Conservation (phyloP, 2,888 invertebrate genomes). For the Steinernema carpocapsae region DNA sequence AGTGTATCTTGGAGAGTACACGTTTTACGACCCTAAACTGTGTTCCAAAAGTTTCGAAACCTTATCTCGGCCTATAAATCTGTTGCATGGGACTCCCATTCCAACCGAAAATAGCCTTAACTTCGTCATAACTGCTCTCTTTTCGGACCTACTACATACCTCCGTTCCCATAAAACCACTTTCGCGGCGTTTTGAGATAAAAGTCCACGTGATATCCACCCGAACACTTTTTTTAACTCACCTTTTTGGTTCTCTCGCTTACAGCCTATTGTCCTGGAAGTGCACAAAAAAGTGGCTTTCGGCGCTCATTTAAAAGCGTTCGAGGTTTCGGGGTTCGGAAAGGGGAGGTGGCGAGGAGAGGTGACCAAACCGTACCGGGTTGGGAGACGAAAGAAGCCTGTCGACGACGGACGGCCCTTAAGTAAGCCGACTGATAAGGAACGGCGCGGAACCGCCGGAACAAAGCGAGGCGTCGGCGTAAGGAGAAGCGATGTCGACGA, state of each 20-base stretch:
- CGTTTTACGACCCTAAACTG: too few species aligned
- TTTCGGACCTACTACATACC: too few species aligned
- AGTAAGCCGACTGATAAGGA: constrained; percentile 27
- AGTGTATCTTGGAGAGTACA: too few species aligned
- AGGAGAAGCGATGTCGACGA: constrained; percentile 24
- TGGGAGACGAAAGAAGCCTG: constrained; percentile 31
- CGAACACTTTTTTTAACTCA: not conserved
- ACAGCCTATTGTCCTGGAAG: constrained; percentile 30
- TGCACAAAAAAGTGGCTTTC: constrained; percentile 22
- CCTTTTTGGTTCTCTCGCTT: not conserved
- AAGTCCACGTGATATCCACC: constrained; percentile 21
- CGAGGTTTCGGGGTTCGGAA: too few species aligned
- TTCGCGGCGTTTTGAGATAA: not conserved
- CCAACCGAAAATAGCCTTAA: too few species aligned
- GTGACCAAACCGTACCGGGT: not conserved
- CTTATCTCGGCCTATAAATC: too few species aligned
- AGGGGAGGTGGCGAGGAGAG: constrained; percentile 6
- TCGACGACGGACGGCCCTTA: constrained; percentile 34
- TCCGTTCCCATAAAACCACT: too few species aligned
- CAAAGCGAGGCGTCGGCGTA: constrained; percentile 27
- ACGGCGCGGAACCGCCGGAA: constrained; percentile 26
- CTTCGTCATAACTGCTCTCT: too few species aligned
- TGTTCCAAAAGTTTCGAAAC: too few species aligned
- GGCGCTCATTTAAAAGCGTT: constrained; percentile 29
- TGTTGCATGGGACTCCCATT: too few species aligned